Base-by-base conservation (phyloP, 2,888 invertebrate genomes). In the Habroteleia sp. region DNA sequence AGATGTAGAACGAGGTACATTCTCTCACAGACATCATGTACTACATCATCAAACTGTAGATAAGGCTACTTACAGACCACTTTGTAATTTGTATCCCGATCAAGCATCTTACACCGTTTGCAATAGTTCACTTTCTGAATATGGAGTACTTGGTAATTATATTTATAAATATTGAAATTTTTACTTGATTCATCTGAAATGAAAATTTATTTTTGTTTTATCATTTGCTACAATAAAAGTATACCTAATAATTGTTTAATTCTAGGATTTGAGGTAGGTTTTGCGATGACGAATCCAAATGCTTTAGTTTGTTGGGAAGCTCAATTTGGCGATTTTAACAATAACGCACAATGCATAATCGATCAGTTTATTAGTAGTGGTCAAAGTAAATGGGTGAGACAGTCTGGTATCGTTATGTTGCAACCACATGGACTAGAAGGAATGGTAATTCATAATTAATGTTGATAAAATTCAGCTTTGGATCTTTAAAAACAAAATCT, bases 341-440 rank as follows among this genome's bases (percentile, higher is more conserved):
- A 99, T 90, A 98, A 97, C 14, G 99, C 99, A 6, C 99, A 99
- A 90, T 97, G 97, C 90, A 96, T 99, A 89, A 97, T 97, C 86
- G 97, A 98, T 91, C 95, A 96, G 90, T 96, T 96, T 90, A 93
- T 96, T 83, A 93, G 94, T 76, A 94, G 95, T 83, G 99, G 99
- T 3, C 98, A 99, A 90, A 94, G 97, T 74, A 99, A 99, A 90
- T 99, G 98, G 98, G 96, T 98, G 79, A 93, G 98, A 60, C 99
- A 99, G 91, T 97, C 97, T 74, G 99, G 98, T 58, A 91, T 99
- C 77, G 97, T 98, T 31, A 92, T 99, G 91, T 91, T 98, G 58
- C 92, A 98, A 84, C 99, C 99, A n/a, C 99, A 99, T 85, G 99
- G 99, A 74, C 95, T 98, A 91, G 99, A 99, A 91, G 99, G 99